Conservation (phyloP, 1,140 invertebrate species). For the Propsilocerus akamusi region DNA sequence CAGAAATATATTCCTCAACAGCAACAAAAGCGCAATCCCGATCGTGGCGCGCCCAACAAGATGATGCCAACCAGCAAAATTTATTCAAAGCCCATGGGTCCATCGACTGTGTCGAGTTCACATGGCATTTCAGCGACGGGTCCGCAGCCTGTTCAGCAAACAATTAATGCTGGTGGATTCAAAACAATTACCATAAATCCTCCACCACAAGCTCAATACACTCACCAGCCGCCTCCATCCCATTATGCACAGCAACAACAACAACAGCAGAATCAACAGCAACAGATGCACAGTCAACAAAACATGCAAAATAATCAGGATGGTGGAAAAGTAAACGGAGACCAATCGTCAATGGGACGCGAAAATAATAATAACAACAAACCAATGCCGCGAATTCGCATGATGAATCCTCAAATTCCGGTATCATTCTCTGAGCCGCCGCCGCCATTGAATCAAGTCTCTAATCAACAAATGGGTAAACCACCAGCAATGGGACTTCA, state of each 20-base stretch:
- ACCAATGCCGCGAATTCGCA: background rate
- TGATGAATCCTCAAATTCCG: background rate
- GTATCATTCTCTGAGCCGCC: background rate
- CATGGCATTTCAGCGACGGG: too few relatives aligned
- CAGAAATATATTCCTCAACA: background rate
- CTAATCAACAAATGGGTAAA: background rate
- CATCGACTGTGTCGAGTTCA: too few relatives aligned
- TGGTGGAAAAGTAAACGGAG: background rate
- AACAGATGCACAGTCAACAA: slow-evolving; percentile 20
- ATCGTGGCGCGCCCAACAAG: background rate
- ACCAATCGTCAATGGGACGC: background rate
- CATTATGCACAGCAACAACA: slow-evolving; percentile 7
- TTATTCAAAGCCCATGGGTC: background rate
- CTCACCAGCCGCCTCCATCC: slow-evolving; percentile 9
- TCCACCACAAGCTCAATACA: slow-evolving; percentile 14
- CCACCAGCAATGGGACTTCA: background rate
- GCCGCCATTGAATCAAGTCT: background rate
- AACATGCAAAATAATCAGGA: background rate
- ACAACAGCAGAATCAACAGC: slow-evolving; percentile 10
- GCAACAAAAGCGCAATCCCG: too few relatives aligned
- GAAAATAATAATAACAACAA: slow-evolving; percentile 1
- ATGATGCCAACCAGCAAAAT: background rate
- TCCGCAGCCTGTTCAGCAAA: background rate
- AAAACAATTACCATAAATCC: slow-evolving; percentile 3
- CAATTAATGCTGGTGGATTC: background rate